phyloP scores from a whole-genome alignment of 2,888 invertebrate species.

The Sesia bembeciformis region DNA sequence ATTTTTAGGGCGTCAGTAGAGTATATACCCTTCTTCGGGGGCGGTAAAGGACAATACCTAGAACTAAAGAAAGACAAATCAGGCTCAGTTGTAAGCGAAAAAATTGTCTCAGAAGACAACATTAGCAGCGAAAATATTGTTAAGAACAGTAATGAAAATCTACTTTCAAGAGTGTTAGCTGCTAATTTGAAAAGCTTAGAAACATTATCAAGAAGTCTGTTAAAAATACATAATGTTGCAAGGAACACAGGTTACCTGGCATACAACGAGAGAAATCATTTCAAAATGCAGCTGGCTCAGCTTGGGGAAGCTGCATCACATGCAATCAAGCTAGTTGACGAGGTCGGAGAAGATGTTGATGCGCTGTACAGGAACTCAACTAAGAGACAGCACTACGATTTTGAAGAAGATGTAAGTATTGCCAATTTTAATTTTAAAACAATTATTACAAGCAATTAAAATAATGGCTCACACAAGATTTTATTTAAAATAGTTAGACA shows the following conservation, averaged over 20 bases:
- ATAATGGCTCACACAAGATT: too few relatives aligned
- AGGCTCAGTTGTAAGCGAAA: slow-evolving; percentile 66
- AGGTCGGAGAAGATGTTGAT: slow-evolving; percentile 69
- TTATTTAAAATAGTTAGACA: too few relatives aligned
- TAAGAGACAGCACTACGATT: slow-evolving; percentile 33
- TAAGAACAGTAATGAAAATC: slow-evolving; percentile 52
- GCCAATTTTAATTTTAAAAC: neutral
- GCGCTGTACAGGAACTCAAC: slow-evolving; percentile 42
- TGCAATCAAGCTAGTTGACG: slow-evolving; percentile 69
- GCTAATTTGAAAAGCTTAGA: slow-evolving; percentile 75
- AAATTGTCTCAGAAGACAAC: slow-evolving; percentile 57
- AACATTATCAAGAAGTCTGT: slow-evolving; percentile 70
- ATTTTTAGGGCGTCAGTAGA: slow-evolving; percentile 38
- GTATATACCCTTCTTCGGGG: slow-evolving; percentile 81
- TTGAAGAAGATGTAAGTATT: slow-evolving; percentile 43
- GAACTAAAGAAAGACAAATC: slow-evolving; percentile 71
- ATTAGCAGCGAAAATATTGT: slow-evolving; percentile 52
- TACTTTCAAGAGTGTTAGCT: slow-evolving; percentile 55
- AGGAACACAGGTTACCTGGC: slow-evolving; percentile 73
- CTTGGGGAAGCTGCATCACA: slow-evolving; percentile 74
- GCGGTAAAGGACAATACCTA: slow-evolving; percentile 80
- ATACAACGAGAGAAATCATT: slow-evolving; percentile 68
- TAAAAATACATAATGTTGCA: slow-evolving; percentile 76
- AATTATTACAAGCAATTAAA: too few relatives aligned
- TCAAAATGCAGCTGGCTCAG: slow-evolving; percentile 71